A percentile compares a stretch with the other conserved stretches of the same genome.
phyloP scores from a whole-genome alignment of 2,797 vertebrate genomes.

The Chloroceryle amazona region DNA sequence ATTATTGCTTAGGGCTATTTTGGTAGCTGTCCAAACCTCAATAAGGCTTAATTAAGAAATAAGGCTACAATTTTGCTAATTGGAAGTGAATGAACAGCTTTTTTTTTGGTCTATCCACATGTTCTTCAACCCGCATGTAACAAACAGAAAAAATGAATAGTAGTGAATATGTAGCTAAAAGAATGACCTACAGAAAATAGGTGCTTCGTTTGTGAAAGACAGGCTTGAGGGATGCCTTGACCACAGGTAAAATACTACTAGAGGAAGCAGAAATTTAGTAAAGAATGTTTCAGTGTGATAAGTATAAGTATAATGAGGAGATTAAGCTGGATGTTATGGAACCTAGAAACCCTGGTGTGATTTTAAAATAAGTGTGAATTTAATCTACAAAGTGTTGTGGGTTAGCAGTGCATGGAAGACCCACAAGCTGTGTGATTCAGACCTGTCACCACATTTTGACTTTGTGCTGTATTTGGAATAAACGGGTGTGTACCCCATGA shows the following conservation, averaged over 20 bases:
- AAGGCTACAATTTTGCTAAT: not conserved
- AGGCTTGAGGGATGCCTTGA: not conserved
- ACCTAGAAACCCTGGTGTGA: not conserved
- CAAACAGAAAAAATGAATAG: not conserved
- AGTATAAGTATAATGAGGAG: not conserved
- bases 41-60: not conserved
- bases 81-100: not conserved
- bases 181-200: not conserved
- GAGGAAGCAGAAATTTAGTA: not conserved
- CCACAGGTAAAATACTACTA: not conserved
- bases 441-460: not conserved
- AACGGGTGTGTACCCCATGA: not conserved
- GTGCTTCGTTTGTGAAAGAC: not conserved
- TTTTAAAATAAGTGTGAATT: not conserved
- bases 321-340: not conserved
- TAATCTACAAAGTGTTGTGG: not conserved
- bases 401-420: not conserved
- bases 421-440: not conserved
- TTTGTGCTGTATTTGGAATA: not conserved
- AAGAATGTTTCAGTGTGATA: not conserved
- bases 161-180: not conserved
- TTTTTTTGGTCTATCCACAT: not conserved
- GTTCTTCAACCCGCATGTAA: not conserved
- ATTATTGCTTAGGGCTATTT: not conserved
- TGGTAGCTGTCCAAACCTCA: not conserved